Conservation (phyloP, 2,888 invertebrate species). For the Pseudococcus jackbeardsleyi region DNA sequence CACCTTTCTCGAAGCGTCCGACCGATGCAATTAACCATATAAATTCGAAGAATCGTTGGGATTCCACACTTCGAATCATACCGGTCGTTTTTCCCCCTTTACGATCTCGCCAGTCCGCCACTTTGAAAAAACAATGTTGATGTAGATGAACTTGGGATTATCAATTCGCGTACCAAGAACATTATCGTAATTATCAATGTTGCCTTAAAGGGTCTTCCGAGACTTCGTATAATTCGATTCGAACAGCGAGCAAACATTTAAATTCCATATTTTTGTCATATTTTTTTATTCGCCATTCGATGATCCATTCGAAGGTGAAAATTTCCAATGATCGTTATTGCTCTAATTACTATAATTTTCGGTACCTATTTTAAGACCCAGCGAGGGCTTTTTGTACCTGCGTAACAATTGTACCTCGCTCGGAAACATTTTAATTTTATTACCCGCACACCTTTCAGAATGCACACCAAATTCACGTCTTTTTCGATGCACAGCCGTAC, state of each 20-base stretch:
- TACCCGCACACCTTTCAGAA: neutral
- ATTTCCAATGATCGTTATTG: slow-evolving; percentile 12
- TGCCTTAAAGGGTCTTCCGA: neutral
- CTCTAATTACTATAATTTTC: slow-evolving; percentile 8
- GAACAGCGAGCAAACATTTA: neutral
- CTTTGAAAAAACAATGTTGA: neutral
- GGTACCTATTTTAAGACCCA: neutral
- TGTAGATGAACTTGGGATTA: neutral
- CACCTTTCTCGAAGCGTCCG: neutral
- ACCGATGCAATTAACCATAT: neutral
- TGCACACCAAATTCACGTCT: too few species aligned
- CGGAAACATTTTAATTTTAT: neutral
- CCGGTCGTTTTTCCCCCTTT: neutral
- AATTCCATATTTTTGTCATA: slow-evolving; percentile 32
- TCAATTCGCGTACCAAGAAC: neutral
- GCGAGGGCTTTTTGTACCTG: neutral
- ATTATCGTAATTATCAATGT: slow-evolving; percentile 3
- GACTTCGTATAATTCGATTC: neutral
- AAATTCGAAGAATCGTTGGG: slow-evolving; percentile 33
- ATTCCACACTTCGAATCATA: neutral
- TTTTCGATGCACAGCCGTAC: neutral
- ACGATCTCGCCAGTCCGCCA: neutral
- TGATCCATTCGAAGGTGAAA: neutral
- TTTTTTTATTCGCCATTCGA: neutral
- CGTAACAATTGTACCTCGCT: neutral